Base-by-base conservation (phyloP, 2,113 vertebrate genomes). In the Tonatia bakeri region DNA sequence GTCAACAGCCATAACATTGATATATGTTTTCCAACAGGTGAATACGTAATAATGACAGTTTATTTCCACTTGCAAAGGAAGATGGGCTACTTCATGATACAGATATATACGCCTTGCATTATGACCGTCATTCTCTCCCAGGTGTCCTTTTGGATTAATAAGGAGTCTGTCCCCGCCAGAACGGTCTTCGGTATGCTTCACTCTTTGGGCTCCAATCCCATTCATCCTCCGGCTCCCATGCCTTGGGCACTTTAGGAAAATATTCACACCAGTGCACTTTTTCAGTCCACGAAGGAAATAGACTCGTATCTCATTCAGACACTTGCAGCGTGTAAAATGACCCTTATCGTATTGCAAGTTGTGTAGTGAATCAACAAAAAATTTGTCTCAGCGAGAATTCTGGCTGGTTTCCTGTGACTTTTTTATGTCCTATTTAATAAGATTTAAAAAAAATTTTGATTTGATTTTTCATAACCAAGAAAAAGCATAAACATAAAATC, bases 31-130 rank as follows among this genome's bases (percentile, higher is more conserved):
- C 87, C 97, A 96, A 96, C 98, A 99, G 99, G 99, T 98, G 99
- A 99, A 99, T 99, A 99, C 59, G 98, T 99, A 97, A 99, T 99
- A 97, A 99, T 99, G 99, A 99, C 99, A 5, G 99, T 99, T 96
- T 98, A 99, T 98, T 99, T 99, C 98, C 99, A 99, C 97, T 98
- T 99, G 95, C 99, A 99, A 98, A 99, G 99, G 98, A 99, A 99
- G 98, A 99, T 99, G 99, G 99, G 99, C 73, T 99, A 99, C 98
- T 99, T 99, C 98, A 99, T 99, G 98, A 99, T 99, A 97, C 99
- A 99, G 98, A 99, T 99, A 40, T 99, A 99, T 92, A 99, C 99
- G 90, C 99, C 99, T 17, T 99, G 99, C 95, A 99, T 99, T 91
- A 99, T 99, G 99, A 99, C 99, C 20, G 99, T 99, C 94, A 99